phyloP scores from a whole-genome alignment of 2,797 vertebrate species.

The Acanthurus leucopareius region DNA sequence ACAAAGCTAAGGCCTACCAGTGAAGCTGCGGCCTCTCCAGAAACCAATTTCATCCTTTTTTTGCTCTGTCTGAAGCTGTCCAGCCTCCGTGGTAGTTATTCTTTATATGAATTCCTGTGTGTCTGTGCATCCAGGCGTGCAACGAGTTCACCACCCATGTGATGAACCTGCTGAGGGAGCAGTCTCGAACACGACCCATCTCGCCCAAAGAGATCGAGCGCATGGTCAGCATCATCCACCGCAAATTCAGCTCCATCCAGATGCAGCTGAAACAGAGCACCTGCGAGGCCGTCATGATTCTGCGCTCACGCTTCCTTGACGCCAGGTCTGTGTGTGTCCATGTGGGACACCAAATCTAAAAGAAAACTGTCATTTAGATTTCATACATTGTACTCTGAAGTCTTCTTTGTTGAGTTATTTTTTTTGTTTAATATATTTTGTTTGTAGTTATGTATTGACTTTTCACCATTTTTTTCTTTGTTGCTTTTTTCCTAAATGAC shows the following conservation, averaged over 20 bases:
- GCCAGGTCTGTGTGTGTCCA: slow-evolving; percentile 85
- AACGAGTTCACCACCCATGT: slow-evolving; percentile 96
- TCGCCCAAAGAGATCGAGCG: slow-evolving; percentile 95
- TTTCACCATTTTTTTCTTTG: no score
- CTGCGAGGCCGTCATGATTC: slow-evolving; percentile 96
- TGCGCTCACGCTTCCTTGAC: slow-evolving; percentile 93
- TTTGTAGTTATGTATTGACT: not conserved
- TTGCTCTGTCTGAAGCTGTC: slow-evolving; percentile 64
- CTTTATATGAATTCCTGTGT: slow-evolving; percentile 75
- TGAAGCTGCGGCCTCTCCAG: slow-evolving; percentile 56
- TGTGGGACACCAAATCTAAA: no score
- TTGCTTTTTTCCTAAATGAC: no score
- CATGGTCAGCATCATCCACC: slow-evolving; percentile 96
- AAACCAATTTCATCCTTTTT: slow-evolving; percentile 76
- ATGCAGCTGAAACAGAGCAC: slow-evolving; percentile 97
- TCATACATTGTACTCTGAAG: not conserved
- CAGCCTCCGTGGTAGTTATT: slow-evolving; percentile 70
- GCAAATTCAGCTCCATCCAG: slow-evolving; percentile 97
- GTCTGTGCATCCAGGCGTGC: slow-evolving; percentile 88
- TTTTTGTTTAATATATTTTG: slow-evolving; percentile 4
- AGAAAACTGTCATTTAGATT: not conserved
- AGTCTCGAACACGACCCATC: slow-evolving; percentile 93
- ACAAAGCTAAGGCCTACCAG: slow-evolving; percentile 48
- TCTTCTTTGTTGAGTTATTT: not conserved
- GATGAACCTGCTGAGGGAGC: slow-evolving; percentile 96